Evolutionary conservation across 1,140 invertebrate genomes (phyloP).

Genomic region (Scylla paramamosain): DNA sequence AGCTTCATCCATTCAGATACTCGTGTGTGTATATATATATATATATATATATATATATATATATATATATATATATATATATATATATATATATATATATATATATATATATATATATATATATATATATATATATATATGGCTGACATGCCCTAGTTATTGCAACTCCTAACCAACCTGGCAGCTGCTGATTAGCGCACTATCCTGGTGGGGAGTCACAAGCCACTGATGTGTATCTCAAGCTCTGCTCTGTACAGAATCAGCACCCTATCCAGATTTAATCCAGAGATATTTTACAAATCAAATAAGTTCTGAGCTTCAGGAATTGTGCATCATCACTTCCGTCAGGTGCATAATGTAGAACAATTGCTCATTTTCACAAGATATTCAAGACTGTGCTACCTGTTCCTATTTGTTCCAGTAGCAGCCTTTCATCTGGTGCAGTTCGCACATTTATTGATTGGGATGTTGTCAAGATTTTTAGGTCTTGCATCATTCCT

Average conservation of each 20-base stretch:
- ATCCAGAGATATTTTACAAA: constrained; percentile 23
- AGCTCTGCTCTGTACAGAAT: background rate
- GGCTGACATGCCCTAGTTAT: background rate
- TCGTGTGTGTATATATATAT: too few species aligned
- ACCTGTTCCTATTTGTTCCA: background rate
- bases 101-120: too few species aligned
- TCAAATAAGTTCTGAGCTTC: background rate
- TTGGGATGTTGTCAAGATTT: background rate
- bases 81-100: too few species aligned
- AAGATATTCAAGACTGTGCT: background rate
- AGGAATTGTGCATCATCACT: background rate
- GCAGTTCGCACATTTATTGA: background rate
- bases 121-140: background rate
- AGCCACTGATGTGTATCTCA: background rate
- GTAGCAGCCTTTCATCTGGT: background rate
- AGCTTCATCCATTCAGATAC: background rate
- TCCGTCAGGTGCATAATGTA: background rate
- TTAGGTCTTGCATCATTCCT: background rate
- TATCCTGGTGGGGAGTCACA: background rate
- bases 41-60: too few species aligned
- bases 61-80: too few species aligned
- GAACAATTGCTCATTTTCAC: background rate
- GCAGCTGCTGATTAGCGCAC: background rate
- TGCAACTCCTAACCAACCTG: background rate
- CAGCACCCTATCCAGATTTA: background rate